Conservation (phyloP, 2,797 vertebrate species). For the Cyclopterus lumpus region DNA sequence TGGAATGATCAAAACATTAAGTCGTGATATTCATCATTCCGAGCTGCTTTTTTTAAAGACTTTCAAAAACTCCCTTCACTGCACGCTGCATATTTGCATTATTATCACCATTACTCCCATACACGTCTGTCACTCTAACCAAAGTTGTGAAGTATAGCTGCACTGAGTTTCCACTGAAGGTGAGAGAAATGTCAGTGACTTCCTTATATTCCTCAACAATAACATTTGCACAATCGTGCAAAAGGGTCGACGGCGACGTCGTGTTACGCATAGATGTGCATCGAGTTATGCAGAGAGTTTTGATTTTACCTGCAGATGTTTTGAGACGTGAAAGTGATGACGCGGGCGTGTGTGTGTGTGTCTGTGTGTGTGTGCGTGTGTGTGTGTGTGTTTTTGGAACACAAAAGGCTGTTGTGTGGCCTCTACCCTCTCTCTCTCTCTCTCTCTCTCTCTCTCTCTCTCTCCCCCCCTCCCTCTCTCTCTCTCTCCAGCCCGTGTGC, state of each 20-base stretch:
- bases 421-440: conserved; percentile 11
- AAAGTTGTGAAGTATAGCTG: conserved; percentile 19
- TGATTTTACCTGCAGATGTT: not conserved
- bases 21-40: not conserved
- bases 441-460: conserved; percentile 37
- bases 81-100: not conserved
- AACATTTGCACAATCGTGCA: conserved; percentile 53
- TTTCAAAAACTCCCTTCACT: not conserved
- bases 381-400: not conserved
- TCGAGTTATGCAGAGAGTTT: not conserved
- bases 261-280: too few relatives aligned
- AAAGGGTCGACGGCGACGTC: conserved; percentile 20
- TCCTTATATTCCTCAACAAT: conserved; percentile 30
- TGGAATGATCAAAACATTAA: not conserved
- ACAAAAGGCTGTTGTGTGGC: not conserved
- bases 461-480: conserved; percentile 19
- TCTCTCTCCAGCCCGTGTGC: conserved; percentile 30
- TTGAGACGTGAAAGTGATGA: not conserved
- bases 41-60: not conserved
- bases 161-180: not conserved
- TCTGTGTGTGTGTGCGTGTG: not conserved
- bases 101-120: not conserved
- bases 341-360: not conserved
- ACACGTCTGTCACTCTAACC: not conserved
- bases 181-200: conserved; percentile 12